Evolutionary conservation across 2,888 invertebrate genomes (phyloP), one percentile per base, ranked within the genome.

Genomic region (Leptinotarsa haldemani): DNA sequence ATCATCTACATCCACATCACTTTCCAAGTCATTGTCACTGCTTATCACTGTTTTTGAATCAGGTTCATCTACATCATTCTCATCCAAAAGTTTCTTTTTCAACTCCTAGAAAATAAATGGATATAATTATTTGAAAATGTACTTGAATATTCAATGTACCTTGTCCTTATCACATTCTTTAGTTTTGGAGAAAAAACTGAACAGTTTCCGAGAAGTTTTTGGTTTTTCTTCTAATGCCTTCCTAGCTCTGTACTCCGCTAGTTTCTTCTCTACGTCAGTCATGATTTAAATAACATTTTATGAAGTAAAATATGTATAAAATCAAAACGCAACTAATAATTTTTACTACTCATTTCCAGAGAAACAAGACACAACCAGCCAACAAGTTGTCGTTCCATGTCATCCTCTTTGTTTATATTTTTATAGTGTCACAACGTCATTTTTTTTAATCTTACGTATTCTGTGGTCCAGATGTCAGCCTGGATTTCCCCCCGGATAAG

Each of bases 71-170:
- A 13, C 20, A 18, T 0, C 13, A 40, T 15, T n/a, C n/a, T n/a
- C 67, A 18, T 58, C 25, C n/a, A 64, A 69, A 12, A 74, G 66
- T 50, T 68, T 74, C 65, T 74, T 70, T 30, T 46, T 52, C 18
- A 25, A 22, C 30, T 69, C 74, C 76, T 76, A 22, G 13, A 73
- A 75, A 22, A 22, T 64, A 15, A 46, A 25, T 12, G 25, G 30
- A n/a, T n/a, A 56, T 30, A 13, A 48, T 22, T 16, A 3, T 30
- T 30, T n/a, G 16, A 30, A 16, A 4, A 46, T 25, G 22, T 20
- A 20, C 1, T n/a, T 63, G 22, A 9, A 22, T 25, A 50, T 22
- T 20, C 22, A 50, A 16, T 15, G 25, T 64, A 70, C 64, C 53
- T 70, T 47, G 5, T 70, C 65, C 25, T 40, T 65, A 25, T 53